A percentile compares a stretch with the other conserved stretches of the same genome.
Conservation (phyloP, 1,140 invertebrate genomes). For the Drosophila ohnishii region DNA sequence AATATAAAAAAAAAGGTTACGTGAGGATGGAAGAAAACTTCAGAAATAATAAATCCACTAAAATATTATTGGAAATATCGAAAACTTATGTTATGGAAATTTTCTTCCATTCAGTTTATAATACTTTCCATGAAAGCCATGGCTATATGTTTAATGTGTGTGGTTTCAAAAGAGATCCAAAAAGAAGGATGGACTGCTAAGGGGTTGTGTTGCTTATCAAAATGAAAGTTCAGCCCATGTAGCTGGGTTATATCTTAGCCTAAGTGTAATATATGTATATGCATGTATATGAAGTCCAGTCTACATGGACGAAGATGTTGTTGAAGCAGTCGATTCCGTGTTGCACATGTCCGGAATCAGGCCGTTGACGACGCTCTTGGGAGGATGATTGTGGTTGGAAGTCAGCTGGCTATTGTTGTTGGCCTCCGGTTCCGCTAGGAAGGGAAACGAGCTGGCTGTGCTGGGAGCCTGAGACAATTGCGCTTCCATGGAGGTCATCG, state of each 20-base stretch:
- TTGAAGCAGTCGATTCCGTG: slow-evolving; percentile 49
- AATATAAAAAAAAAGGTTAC: background rate
- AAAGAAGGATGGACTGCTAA: slow-evolving; percentile 5
- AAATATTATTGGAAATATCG: background rate
- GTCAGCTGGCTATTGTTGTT: slow-evolving; percentile 62
- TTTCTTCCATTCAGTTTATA: background rate
- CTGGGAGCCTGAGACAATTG: slow-evolving; percentile 64
- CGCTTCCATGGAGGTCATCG: slow-evolving; percentile 69
- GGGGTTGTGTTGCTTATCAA: background rate
- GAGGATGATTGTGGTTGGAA: slow-evolving; percentile 43
- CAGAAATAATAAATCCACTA: background rate
- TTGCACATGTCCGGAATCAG: slow-evolving; percentile 20
- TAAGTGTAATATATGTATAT: background rate
- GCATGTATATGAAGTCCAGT: background rate
- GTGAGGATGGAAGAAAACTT: background rate
- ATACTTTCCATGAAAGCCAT: slow-evolving; percentile 30
- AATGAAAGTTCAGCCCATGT: background rate
- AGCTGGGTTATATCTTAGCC: background rate
- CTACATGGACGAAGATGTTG: slow-evolving; percentile 45
- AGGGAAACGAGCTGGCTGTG: slow-evolving; percentile 54
- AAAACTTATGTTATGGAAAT: no score
- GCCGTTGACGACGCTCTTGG: slow-evolving; percentile 22
- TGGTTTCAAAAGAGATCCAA: slow-evolving; percentile 1
- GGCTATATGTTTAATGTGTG: background rate
- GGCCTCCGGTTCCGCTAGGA: slow-evolving; percentile 32